Conservation (phyloP, 2,113 vertebrate genomes). For the Hippocampus zosterae region DNA sequence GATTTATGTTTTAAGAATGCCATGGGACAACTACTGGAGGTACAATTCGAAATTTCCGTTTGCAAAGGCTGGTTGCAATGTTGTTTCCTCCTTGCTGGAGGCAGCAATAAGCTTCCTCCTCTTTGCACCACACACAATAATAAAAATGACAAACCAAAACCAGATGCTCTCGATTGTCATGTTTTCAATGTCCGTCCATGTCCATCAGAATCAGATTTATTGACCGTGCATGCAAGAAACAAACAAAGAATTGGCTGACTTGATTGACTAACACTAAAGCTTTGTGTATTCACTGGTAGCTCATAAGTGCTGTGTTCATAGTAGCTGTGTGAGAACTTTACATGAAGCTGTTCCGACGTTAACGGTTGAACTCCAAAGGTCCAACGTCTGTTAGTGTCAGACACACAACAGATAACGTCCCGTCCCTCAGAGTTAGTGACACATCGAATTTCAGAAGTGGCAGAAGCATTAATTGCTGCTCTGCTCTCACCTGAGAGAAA, state of each 20-base stretch:
- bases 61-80: neutral
- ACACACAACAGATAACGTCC: neutral
- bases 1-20: neutral
- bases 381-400: neutral
- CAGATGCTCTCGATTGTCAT: neutral
- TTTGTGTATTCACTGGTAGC: constrained; percentile 10
- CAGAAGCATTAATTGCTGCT: constrained; percentile 36
- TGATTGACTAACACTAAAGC: constrained; percentile 1
- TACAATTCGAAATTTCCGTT: neutral
- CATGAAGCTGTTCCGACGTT: neutral
- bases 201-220: no score
- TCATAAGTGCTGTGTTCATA: constrained; percentile 8
- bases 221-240: no score
- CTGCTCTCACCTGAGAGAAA: constrained; percentile 23
- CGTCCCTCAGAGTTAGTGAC: neutral
- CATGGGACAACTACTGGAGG: constrained; percentile 1
- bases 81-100: constrained; percentile 1
- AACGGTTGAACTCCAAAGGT: neutral
- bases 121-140: neutral
- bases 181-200: neutral
- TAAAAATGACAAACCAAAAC: neutral
- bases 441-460: constrained; percentile 8
- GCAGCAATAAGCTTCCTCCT: neutral
- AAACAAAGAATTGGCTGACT: no score
- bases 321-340: neutral